Conservation (phyloP, 2,113 vertebrate species). For the cat (Felis catus) region F.catus_Fca126_mat1.0 CM031415.1:186224001-186224500, state of each 20-base stretch:
- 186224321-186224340: neutral
- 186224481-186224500: neutral
- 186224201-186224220: neutral
- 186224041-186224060: neutral
- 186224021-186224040: neutral
- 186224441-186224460: slow-evolving; percentile 4
- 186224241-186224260: rapidly evolving
- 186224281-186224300: neutral
- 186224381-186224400: neutral
- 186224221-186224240: too few relatives aligned
- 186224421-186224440: neutral
- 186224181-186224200: neutral
- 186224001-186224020: neutral
- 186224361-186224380: neutral
- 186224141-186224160: neutral
- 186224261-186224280: neutral
- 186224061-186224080: neutral
- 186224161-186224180: neutral
- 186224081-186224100: neutral
- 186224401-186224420: neutral
- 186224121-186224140: neutral
- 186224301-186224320: neutral
- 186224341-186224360: slow-evolving; percentile 13
- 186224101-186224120: neutral
- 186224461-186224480: neutral